phyloP scores from a whole-genome alignment of 2,888 invertebrate genomes.

The Cheilosia variabilis region DNA sequence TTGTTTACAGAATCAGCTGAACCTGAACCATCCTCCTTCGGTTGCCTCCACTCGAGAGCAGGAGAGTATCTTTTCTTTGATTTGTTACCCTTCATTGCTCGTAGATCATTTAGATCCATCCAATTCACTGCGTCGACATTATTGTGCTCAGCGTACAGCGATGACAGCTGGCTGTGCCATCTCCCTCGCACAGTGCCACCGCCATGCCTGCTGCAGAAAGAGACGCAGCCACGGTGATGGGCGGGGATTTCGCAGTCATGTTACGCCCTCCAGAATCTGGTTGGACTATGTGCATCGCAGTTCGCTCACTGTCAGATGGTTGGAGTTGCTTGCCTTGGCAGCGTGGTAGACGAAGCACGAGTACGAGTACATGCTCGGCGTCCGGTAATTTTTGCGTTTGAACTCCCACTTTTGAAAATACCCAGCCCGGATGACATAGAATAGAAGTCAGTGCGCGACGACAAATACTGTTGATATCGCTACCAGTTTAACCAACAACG shows the following conservation, averaged over 20 bases:
- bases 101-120: conserved; percentile 64
- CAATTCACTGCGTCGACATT: conserved; percentile 54
- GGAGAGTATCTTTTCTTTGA: conserved; percentile 68
- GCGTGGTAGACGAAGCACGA: conserved; percentile 52
- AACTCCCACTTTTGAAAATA: conserved; percentile 67
- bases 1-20: conserved; percentile 33
- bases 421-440: conserved; percentile 30
- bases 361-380: conserved; percentile 45
- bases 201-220: conserved; percentile 1
- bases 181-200: conserved; percentile 4
- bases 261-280: conserved; percentile 70
- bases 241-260: conserved; percentile 51
- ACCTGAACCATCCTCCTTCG: conserved; percentile 44
- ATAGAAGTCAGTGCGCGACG: conserved; percentile 67
- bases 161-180: conserved; percentile 17
- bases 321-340: conserved; percentile 61
- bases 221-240: conserved; percentile 46
- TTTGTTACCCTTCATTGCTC: conserved; percentile 68
- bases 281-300: conserved; percentile 61
- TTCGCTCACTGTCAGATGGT: conserved; percentile 60
- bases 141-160: conserved; percentile 24
- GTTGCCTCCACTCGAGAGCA: conserved; percentile 34
- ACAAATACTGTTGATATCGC: conserved; percentile 70
- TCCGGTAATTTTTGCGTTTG: conserved; percentile 55
- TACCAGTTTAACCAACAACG: conserved; percentile 68